Percentiles rank a stretch among this genome's conserved stretches.
Conservation (phyloP, 2,797 vertebrate genomes). For the Sebastes diploproa region DNA sequence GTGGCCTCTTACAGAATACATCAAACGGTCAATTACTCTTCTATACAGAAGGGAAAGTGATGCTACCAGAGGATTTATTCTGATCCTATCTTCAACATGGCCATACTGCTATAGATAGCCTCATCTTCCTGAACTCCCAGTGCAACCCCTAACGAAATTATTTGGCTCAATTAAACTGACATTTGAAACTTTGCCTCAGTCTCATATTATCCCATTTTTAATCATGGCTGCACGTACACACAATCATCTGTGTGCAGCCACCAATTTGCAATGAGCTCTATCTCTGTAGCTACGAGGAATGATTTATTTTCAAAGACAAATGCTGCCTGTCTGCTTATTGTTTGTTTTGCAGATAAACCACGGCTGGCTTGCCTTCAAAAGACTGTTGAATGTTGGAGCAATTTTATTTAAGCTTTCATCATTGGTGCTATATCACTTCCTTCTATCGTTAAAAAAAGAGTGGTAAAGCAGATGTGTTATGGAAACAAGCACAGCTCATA, state of each 20-base stretch:
- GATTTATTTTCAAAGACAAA: constrained; percentile 61
- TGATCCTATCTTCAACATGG: constrained; percentile 44
- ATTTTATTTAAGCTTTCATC: constrained; percentile 49
- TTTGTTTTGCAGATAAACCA: constrained; percentile 56
- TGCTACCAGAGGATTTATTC: constrained; percentile 22
- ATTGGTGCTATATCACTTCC: constrained; percentile 17
- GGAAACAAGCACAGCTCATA: neutral
- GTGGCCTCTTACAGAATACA: neutral
- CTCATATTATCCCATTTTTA: constrained; percentile 58
- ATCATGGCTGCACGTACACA: constrained; percentile 46
- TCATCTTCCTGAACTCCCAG: constrained; percentile 29
- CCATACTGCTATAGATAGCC: constrained; percentile 34
- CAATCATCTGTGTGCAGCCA: constrained; percentile 54
- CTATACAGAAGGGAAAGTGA: constrained; percentile 4
- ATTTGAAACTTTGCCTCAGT: constrained; percentile 67
- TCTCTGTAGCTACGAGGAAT: constrained; percentile 45
- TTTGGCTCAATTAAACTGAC: constrained; percentile 71
- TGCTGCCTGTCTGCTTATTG: constrained; percentile 39
- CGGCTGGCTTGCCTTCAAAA: constrained; percentile 41
- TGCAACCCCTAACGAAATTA: constrained; percentile 53
- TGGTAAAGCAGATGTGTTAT: constrained; percentile 27
- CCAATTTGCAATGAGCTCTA: constrained; percentile 53
- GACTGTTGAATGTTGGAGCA: constrained; percentile 21
- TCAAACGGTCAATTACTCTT: neutral
- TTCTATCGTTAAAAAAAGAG: neutral